Evolutionary conservation across 2,113 vertebrate genomes (phyloP).

Genomic region (Heptranchias perlo): DNA sequence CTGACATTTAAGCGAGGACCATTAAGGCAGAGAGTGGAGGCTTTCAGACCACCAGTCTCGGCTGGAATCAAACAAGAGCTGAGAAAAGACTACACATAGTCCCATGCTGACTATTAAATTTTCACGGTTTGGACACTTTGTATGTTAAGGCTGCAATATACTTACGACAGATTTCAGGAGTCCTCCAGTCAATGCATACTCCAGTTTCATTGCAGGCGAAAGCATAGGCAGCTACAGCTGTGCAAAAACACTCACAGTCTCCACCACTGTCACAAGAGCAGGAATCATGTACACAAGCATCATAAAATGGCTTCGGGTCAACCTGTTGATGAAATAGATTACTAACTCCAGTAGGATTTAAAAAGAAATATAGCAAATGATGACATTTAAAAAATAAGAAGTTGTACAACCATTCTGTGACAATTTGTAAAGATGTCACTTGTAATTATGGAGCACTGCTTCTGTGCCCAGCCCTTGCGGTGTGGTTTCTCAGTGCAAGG

Average conservation of each 20-base stretch:
- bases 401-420: slow-evolving; percentile 67
- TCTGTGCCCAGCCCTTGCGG: slow-evolving; percentile 75
- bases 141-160: slow-evolving; percentile 40
- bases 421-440: slow-evolving; percentile 64
- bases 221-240: slow-evolving; percentile 81
- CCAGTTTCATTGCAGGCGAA: slow-evolving; percentile 73
- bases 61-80: neutral
- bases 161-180: slow-evolving; percentile 83
- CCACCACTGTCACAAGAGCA: slow-evolving; percentile 88
- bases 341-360: neutral
- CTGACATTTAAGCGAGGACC: neutral
- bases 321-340: slow-evolving; percentile 58
- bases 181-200: slow-evolving; percentile 78
- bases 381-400: neutral
- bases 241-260: slow-evolving; percentile 91
- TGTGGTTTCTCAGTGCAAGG: slow-evolving; percentile 62
- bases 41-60: neutral
- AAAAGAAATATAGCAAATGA: neutral
- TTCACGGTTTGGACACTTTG: neutral
- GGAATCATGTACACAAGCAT: slow-evolving; percentile 80
- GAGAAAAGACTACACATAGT: neutral
- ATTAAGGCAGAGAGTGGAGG: neutral
- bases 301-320: slow-evolving; percentile 75
- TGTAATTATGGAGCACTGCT: slow-evolving; percentile 76
- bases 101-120: too few relatives aligned